These are phyloP conservation scores for Catalaphyllia jardinei DNA, from an alignment of 64 coral and sea anemone genomes.

Conservation along the genomic window DNA sequence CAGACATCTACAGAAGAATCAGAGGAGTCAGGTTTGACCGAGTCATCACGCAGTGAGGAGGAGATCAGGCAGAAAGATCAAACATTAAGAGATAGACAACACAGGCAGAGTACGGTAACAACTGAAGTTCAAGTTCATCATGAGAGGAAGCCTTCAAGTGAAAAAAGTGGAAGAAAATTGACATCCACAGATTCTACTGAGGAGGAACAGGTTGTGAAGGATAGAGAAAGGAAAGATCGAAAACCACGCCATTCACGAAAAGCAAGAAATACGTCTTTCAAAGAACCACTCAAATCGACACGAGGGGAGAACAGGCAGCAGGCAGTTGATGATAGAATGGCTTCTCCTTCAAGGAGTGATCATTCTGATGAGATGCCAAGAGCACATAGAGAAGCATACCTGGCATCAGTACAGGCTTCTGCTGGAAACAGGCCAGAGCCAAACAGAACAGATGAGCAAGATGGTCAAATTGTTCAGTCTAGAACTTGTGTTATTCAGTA, in stretches of 20 bases:
- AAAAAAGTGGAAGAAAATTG: neutral
- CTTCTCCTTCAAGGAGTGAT: slow-evolving; percentile 34
- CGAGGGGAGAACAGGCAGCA: slow-evolving; percentile 31
- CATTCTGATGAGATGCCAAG: slow-evolving; percentile 52
- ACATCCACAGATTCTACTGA: slow-evolving; percentile 8
- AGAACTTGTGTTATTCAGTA: slow-evolving; percentile 90
- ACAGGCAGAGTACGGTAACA: neutral
- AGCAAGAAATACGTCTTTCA: neutral
- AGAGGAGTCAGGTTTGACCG: neutral
- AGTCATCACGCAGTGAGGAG: neutral
- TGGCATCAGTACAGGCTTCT: slow-evolving; percentile 77
- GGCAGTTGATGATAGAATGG: slow-evolving; percentile 40
- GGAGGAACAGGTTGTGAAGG: slow-evolving; percentile 3
- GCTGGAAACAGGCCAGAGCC: slow-evolving; percentile 10
- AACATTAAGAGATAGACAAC: neutral
- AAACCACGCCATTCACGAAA: slow-evolving; percentile 2
- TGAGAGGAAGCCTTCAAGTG: neutral
- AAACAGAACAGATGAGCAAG: slow-evolving; percentile 8
- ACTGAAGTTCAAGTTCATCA: slow-evolving; percentile 39
- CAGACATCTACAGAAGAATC: slow-evolving; percentile 46
- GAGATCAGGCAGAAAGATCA: neutral
- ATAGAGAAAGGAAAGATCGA: neutral
- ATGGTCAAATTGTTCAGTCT: slow-evolving; percentile 44
- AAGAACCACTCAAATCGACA: slow-evolving; percentile 22
- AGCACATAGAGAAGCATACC: slow-evolving; percentile 86